Conservation (phyloP, 2,888 invertebrate species). For the Pegoplata infirma region DNA sequence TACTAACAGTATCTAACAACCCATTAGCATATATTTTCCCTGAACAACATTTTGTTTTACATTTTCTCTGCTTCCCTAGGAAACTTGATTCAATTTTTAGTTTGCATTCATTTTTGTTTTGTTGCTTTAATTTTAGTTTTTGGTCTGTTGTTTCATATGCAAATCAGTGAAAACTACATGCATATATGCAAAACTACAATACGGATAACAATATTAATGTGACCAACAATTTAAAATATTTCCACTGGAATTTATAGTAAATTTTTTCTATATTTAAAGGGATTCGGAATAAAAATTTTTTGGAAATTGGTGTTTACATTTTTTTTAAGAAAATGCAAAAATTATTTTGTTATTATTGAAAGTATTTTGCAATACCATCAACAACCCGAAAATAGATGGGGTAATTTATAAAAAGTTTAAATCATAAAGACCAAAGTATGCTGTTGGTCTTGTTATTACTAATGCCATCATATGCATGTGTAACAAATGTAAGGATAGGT, state of each 20-base stretch:
- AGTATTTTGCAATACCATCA: too few relatives aligned
- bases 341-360: too few relatives aligned
- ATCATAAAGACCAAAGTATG: too few relatives aligned
- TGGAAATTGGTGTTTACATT: too few relatives aligned
- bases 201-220: too few relatives aligned
- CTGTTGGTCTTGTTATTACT: slow-evolving; percentile 16
- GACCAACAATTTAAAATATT: background rate
- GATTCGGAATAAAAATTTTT: too few relatives aligned
- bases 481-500: background rate
- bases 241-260: too few relatives aligned
- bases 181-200: too few relatives aligned
- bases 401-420: too few relatives aligned
- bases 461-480: slow-evolving; percentile 40
- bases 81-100: slow-evolving; percentile 42
- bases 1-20: slow-evolving; percentile 2
- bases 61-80: slow-evolving; percentile 53
- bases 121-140: slow-evolving; percentile 33
- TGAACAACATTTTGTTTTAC: slow-evolving; percentile 54
- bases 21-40: slow-evolving; percentile 56
- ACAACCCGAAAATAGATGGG: too few relatives aligned
- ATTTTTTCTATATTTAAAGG: too few relatives aligned
- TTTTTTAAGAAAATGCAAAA: too few relatives aligned
- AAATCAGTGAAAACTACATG: slow-evolving; percentile 34
- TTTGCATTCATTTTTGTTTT: slow-evolving; percentile 33
- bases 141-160: slow-evolving; percentile 55